Percentiles rank a stretch among this genome's conserved stretches.
phyloP scores from a whole-genome alignment of 1,140 invertebrate species.

The Hermatobates lingyangjiaoensis region DNA sequence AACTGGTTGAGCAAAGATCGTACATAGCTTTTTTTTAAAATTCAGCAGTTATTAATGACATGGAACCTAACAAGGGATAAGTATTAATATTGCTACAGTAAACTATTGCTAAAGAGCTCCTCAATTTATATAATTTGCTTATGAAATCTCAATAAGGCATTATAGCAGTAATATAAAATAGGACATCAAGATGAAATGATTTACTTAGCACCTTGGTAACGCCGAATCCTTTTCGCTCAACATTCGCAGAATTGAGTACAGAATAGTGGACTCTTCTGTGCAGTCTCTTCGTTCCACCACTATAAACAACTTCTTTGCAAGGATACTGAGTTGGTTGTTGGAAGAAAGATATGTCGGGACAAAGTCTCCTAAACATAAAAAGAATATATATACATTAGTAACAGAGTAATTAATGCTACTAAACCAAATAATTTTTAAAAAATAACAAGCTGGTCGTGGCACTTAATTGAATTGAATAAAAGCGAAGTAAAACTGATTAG shows the following conservation, averaged over 20 bases:
- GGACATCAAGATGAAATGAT: background rate
- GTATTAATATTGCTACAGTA: too few species aligned
- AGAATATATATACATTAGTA: too few species aligned
- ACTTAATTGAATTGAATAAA: too few species aligned
- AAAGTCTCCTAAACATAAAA: conserved; percentile 48
- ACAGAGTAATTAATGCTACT: too few species aligned
- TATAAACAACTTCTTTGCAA: conserved; percentile 48
- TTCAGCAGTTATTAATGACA: too few species aligned
- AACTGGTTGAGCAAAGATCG: too few species aligned
- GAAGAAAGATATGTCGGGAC: conserved; percentile 93
- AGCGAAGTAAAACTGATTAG: too few species aligned
- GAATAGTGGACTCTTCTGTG: conserved; percentile 74
- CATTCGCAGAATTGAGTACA: conserved; percentile 67
- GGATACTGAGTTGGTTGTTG: conserved; percentile 81
- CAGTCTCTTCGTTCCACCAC: conserved; percentile 53
- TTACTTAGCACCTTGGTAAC: conserved; percentile 55
- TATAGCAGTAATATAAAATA: background rate
- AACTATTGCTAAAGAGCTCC: conserved; percentile 10
- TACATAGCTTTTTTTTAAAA: too few species aligned
- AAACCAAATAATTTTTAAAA: too few species aligned
- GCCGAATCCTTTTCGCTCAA: conserved; percentile 71
- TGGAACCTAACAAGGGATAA: too few species aligned
- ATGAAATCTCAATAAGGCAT: background rate
- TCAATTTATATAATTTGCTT: background rate
- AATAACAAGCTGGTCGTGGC: too few species aligned